Evolutionary conservation across 2,888 invertebrate species (phyloP).

Genomic region (Drosophila koepferae): DNA sequence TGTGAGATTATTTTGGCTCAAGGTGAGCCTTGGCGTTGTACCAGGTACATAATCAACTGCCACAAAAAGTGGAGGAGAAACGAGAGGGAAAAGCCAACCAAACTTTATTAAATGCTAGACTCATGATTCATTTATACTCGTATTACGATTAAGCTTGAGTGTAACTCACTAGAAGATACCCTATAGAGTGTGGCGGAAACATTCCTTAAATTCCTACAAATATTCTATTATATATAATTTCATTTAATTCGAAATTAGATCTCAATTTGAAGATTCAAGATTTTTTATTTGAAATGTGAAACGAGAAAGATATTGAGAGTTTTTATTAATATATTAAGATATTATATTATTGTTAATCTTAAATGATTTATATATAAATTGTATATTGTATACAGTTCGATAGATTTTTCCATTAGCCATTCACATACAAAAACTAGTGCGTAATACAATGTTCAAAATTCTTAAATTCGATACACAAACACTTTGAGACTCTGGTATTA

Average conservation of each 20-base stretch:
- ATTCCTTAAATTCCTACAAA: neutral
- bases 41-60: neutral
- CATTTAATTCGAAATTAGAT: too few relatives aligned
- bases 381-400: neutral
- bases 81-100: conserved; percentile 2
- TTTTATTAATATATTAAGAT: neutral
- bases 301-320: neutral
- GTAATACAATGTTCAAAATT: too few relatives aligned
- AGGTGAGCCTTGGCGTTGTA: neutral
- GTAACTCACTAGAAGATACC: neutral
- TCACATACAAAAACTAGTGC: neutral
- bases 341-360: neutral
- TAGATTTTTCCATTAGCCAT: neutral
- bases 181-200: neutral
- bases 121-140: conserved; percentile 16
- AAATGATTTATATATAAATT: neutral
- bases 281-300: too few relatives aligned
- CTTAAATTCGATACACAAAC: neutral
- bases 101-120: conserved; percentile 46
- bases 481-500: neutral
- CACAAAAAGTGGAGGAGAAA: neutral
- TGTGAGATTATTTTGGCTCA: conserved; percentile 27
- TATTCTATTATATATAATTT: neutral
- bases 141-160: too few relatives aligned
- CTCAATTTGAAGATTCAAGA: too few relatives aligned